Conservation (phyloP, 2,797 vertebrate genomes). For the Pelobates cultripes region DNA sequence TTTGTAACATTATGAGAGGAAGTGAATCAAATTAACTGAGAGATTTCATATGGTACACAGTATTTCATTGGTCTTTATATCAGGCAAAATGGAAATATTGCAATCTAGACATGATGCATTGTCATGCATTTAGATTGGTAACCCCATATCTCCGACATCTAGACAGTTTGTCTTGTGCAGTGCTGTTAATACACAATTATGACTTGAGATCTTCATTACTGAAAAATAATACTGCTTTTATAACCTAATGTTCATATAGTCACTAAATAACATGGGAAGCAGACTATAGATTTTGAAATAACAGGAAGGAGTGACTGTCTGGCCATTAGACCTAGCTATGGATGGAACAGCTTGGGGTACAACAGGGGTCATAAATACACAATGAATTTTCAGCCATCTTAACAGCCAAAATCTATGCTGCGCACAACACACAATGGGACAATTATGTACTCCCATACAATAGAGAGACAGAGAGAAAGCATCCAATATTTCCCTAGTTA, state of each 20-base stretch:
- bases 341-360: slow-evolving; percentile 50
- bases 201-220: slow-evolving; percentile 21
- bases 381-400: slow-evolving; percentile 41
- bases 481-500: slow-evolving; percentile 45
- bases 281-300: slow-evolving; percentile 57
- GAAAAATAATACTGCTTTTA: slow-evolving; percentile 33
- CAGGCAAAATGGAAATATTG: too few species aligned
- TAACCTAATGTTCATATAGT: slow-evolving; percentile 34
- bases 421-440: slow-evolving; percentile 52
- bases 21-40: too few species aligned
- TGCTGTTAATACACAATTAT: slow-evolving; percentile 1
- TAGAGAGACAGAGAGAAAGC: slow-evolving; percentile 25
- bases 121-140: too few species aligned
- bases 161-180: not conserved
- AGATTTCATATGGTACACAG: too few species aligned
- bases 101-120: too few species aligned
- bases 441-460: slow-evolving; percentile 48
- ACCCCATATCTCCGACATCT: not conserved
- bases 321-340: slow-evolving; percentile 45
- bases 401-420: slow-evolving; percentile 40
- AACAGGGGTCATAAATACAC: slow-evolving; percentile 53
- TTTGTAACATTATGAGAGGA: too few species aligned
- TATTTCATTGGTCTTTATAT: too few species aligned
- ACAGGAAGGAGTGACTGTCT: slow-evolving; percentile 54
- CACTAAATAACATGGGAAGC: slow-evolving; percentile 40